Evolutionary conservation across 2,797 vertebrate genomes (phyloP).

Genomic region (Scomberomorus guttatus): DNA sequence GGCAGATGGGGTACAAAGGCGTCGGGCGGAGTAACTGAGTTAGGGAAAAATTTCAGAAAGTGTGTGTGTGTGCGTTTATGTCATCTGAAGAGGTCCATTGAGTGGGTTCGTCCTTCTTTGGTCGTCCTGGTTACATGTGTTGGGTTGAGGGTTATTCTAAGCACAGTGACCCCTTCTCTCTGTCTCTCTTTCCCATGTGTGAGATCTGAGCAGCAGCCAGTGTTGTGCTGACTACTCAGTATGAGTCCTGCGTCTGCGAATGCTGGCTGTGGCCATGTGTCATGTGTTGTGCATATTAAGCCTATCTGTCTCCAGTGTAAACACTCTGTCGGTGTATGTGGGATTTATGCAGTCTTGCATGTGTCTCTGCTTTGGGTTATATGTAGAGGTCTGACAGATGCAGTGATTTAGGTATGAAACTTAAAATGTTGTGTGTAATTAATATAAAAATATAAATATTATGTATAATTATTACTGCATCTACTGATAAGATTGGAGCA

Average conservation of each 20-base stretch:
- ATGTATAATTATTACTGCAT: neutral
- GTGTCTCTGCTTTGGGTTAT: conserved; percentile 25
- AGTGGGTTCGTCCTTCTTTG: conserved; percentile 47
- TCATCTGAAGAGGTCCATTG: conserved; percentile 47
- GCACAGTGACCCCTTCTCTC: conserved; percentile 42
- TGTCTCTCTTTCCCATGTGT: conserved; percentile 35
- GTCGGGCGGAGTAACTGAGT: conserved; percentile 40
- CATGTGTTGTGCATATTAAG: conserved; percentile 78
- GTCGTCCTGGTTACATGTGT: conserved; percentile 65
- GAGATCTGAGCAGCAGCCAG: conserved; percentile 38
- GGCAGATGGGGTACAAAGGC: conserved; percentile 57
- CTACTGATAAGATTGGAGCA: neutral
- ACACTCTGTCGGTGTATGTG: conserved; percentile 49
- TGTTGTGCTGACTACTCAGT: conserved; percentile 66
- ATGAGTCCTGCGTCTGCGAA: conserved; percentile 77
- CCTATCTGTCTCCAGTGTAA: conserved; percentile 66
- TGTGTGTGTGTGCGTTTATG: conserved; percentile 38
- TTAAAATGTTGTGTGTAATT: neutral
- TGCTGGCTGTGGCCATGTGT: conserved; percentile 69
- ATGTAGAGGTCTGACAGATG: conserved; percentile 23
- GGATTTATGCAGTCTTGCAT: conserved; percentile 35
- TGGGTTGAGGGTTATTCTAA: conserved; percentile 66
- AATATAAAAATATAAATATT: no score
- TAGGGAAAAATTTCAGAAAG: conserved; percentile 50
- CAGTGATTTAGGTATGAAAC: conserved; percentile 20